These are phyloP conservation scores for Glossosoma conforme DNA, from an alignment of 1,140 invertebrate species.

Conservation along the genomic window DNA sequence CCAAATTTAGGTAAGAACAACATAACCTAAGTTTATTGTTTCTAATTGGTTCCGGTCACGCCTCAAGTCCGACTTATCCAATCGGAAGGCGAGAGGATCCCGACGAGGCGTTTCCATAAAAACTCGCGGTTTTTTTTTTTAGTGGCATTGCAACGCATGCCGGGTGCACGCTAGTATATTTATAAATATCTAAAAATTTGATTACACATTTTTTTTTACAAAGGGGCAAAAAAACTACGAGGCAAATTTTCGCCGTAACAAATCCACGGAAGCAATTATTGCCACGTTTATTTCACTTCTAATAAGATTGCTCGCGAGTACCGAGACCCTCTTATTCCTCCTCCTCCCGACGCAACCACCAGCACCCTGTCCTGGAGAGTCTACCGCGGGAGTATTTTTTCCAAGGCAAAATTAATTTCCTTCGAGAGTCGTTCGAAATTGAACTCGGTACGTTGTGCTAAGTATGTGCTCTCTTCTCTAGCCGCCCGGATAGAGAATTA, in stretches of 20 bases:
- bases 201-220: constrained; percentile 1
- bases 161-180: too few relatives aligned
- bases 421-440: constrained; percentile 31
- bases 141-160: too few relatives aligned
- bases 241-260: constrained; percentile 11
- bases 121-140: too few relatives aligned
- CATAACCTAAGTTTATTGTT: too few relatives aligned
- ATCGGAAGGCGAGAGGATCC: too few relatives aligned
- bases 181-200: too few relatives aligned
- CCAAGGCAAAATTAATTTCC: constrained; percentile 29
- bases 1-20: too few relatives aligned
- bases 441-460: constrained; percentile 24
- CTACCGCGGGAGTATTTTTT: constrained; percentile 21
- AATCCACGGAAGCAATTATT: constrained; percentile 28
- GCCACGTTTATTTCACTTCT: constrained; percentile 17
- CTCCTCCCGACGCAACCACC: neutral
- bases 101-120: too few relatives aligned
- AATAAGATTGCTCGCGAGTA: constrained; percentile 14
- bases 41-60: too few relatives aligned
- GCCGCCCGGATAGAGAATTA: constrained; percentile 18
- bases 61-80: too few relatives aligned
- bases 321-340: too few relatives aligned
- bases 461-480: constrained; percentile 18
- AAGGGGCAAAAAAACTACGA: neutral
- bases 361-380: neutral